Percentiles rank a stretch among this genome's conserved stretches.
These are phyloP conservation scores for Stenichneumon culpator DNA, from an alignment of 2,888 invertebrate species.

Conservation along the genomic window DNA sequence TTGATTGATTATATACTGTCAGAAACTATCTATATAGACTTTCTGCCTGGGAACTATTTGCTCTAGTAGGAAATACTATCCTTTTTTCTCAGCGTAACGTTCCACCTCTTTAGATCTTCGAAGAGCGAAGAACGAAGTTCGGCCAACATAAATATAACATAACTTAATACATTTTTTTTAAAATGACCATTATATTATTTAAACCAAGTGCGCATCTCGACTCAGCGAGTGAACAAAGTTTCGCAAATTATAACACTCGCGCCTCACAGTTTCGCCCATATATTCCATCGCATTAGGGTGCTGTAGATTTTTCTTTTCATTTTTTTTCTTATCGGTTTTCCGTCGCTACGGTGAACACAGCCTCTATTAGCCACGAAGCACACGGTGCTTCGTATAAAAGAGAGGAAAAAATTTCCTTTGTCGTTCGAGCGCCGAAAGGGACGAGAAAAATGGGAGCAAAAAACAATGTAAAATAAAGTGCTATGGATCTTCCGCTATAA, in stretches of 20 bases:
- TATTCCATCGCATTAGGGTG: conserved; percentile 46
- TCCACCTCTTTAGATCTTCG: not conserved
- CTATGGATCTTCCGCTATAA: conserved; percentile 42
- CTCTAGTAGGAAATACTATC: no score
- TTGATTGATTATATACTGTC: no score
- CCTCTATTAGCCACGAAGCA: conserved; percentile 33
- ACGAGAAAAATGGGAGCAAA: conserved; percentile 1
- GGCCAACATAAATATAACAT: no score
- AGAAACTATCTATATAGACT: no score
- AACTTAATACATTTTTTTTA: no score
- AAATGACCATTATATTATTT: conserved; percentile 54
- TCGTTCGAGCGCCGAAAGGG: conserved; percentile 37
- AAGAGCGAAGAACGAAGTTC: not conserved
- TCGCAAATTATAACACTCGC: conserved; percentile 33
- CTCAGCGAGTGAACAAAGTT: conserved; percentile 44
- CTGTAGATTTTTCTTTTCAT: conserved; percentile 24
- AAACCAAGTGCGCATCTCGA: conserved; percentile 9
- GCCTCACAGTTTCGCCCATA: conserved; percentile 28
- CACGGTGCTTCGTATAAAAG: conserved; percentile 38
- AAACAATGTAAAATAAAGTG: conserved; percentile 42
- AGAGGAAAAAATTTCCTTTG: conserved; percentile 60
- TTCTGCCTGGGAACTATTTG: no score
- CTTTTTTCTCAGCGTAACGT: not conserved
- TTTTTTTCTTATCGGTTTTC: conserved; percentile 26
- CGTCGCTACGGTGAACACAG: conserved; percentile 44